Evolutionary conservation across 2,888 invertebrate species (phyloP).

Genomic region (Pyrgus malvae): DNA sequence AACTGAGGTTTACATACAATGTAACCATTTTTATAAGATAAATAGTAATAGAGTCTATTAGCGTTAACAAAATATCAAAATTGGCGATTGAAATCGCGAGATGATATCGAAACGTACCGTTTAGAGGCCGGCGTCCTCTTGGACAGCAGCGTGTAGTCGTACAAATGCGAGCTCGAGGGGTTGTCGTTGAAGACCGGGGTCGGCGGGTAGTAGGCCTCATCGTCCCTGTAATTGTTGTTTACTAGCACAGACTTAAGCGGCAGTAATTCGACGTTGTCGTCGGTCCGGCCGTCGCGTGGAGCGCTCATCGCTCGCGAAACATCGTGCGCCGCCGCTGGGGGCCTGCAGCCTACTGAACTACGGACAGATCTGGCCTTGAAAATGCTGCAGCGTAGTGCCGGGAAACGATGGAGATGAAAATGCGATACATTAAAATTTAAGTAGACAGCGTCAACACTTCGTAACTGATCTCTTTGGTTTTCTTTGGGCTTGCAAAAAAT

Average conservation of each 20-base stretch:
- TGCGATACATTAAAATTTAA: slow-evolving; percentile 21
- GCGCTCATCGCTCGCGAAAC: slow-evolving; percentile 63
- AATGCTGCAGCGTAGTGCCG: slow-evolving; percentile 42
- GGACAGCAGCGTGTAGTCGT: slow-evolving; percentile 72
- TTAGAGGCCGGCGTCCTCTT: slow-evolving; percentile 78
- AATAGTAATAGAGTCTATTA: background rate
- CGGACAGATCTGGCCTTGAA: slow-evolving; percentile 43
- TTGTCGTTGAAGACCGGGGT: slow-evolving; percentile 55
- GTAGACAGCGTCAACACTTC: background rate
- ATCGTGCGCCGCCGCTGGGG: slow-evolving; percentile 58
- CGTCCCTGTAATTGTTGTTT: slow-evolving; percentile 64
- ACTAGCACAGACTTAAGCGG: slow-evolving; percentile 73
- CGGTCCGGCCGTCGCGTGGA: slow-evolving; percentile 57
- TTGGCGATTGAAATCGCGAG: background rate
- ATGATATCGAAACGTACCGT: slow-evolving; percentile 48
- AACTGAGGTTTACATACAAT: background rate
- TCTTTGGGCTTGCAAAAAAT: background rate
- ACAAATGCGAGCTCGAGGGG: slow-evolving; percentile 63
- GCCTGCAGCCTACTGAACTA: slow-evolving; percentile 59
- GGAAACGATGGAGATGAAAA: slow-evolving; percentile 29
- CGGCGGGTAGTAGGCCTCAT: slow-evolving; percentile 69
- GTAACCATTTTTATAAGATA: background rate
- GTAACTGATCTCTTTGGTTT: background rate
- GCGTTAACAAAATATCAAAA: background rate
- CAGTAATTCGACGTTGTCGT: slow-evolving; percentile 70